These are phyloP conservation scores for Ostrea edulis DNA, from an alignment of 1,140 invertebrate species.

Conservation along the genomic window DNA sequence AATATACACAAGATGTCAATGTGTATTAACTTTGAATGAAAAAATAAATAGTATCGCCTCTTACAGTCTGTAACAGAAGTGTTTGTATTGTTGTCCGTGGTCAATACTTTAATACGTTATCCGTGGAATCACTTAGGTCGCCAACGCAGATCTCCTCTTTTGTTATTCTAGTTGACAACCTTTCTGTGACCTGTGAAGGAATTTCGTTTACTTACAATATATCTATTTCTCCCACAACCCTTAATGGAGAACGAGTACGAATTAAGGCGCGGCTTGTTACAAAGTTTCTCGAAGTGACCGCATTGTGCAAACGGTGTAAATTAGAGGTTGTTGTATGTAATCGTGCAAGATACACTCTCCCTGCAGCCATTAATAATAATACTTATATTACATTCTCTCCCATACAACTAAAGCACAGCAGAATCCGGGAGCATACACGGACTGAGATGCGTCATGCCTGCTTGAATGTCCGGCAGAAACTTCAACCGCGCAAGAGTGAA, in stretches of 20 bases:
- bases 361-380: neutral
- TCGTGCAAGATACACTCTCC: neutral
- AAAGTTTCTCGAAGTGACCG: neutral
- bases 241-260: neutral
- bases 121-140: neutral
- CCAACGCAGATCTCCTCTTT: neutral
- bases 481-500: slow-evolving; percentile 11
- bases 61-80: no score
- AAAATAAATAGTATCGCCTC: no score
- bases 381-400: neutral
- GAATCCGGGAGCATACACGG: neutral
- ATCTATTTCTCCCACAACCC: neutral
- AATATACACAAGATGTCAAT: no score
- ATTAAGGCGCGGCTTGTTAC: neutral
- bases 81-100: neutral
- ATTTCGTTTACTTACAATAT: slow-evolving; percentile 1
- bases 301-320: slow-evolving; percentile 4
- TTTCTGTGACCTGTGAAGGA: neutral
- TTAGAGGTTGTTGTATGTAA: neutral
- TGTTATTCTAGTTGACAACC: neutral
- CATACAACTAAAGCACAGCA: neutral
- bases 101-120: neutral
- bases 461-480: neutral
- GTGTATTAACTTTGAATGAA: no score
- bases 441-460: neutral